phyloP scores from a whole-genome alignment of 2,888 invertebrate species.

The Eupithecia tripunctaria region DNA sequence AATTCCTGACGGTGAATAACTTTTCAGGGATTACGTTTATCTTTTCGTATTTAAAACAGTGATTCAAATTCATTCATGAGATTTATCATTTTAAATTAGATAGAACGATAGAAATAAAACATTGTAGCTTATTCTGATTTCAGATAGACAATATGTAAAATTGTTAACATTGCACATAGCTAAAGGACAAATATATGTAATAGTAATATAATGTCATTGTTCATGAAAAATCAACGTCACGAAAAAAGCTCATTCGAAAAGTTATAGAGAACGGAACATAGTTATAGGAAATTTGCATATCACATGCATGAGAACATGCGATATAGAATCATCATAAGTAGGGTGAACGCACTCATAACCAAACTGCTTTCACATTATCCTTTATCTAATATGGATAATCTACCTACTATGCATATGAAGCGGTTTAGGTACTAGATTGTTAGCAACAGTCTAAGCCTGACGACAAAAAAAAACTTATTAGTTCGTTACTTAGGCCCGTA shows the following conservation, averaged over 20 bases:
- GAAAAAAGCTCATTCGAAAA: neutral
- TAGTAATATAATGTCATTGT: neutral
- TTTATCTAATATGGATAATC: neutral
- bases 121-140: neutral
- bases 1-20: neutral
- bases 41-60: neutral
- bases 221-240: conserved; percentile 5
- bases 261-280: neutral
- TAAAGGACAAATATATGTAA: no score
- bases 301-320: conserved; percentile 21
- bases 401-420: no score
- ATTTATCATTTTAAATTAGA: neutral
- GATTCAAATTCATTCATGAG: neutral
- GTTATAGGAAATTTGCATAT: conserved; percentile 20
- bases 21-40: neutral
- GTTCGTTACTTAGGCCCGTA: no score
- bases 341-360: conserved; percentile 33
- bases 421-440: no score
- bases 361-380: conserved; percentile 1
- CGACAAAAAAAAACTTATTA: no score
- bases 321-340: conserved; percentile 23
- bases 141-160: no score
- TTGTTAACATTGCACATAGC: no score
- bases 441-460: neutral
- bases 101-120: neutral